Base-by-base conservation (phyloP, 2,113 vertebrate species). In the Aegotheles bennettii region DNA sequence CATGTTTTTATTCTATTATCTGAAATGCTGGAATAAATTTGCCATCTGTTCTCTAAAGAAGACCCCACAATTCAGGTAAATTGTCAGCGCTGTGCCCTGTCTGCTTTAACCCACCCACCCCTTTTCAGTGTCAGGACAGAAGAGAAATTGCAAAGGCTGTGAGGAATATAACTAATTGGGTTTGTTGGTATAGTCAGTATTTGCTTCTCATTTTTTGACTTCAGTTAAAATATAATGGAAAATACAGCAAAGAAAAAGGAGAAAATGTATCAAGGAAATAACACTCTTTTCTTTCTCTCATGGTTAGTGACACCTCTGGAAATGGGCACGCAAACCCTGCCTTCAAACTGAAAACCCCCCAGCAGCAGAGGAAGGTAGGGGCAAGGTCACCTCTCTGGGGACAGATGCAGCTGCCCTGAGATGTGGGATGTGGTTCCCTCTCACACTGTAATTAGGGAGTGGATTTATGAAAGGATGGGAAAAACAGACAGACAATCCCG, bases 271-370 rank as follows among this genome's bases (percentile, higher is more conserved):
- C 5, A 33, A 64, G 57, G 29, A 64, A 67, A 56, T 94, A 85
- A 89, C 35, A 26, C 6, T 54, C 31, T 68, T 50, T 83, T 31
- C 28, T 67, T 89, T 76, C 50, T 67, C 43, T 94, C 4, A 6
- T 81, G 77, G 42, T n/a, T 84, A 98, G 97, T 5, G 97, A 97
- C 63, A 59, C 95, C 36, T 92, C 97, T 90, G 97, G 87, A 76
- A 97, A 81, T 7, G 98, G 99, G 43, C 99, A 99, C 0, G 73
- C 98, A 90, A 99, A 99, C 97, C 99, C 98, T 63, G 98, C 98
- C 23, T 99, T 99, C 98, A 98, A 99, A 90, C 54, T 98, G 86
- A 99, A 98, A 94, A 98, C 98, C 1, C 97, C 98, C 6, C 98
- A 98, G 73, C 86, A 97, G 65, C 98, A 98, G 70, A 97, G 97